Evolutionary conservation across 2,113 vertebrate species (phyloP).

Genomic region (Microtus oregoni): DNA sequence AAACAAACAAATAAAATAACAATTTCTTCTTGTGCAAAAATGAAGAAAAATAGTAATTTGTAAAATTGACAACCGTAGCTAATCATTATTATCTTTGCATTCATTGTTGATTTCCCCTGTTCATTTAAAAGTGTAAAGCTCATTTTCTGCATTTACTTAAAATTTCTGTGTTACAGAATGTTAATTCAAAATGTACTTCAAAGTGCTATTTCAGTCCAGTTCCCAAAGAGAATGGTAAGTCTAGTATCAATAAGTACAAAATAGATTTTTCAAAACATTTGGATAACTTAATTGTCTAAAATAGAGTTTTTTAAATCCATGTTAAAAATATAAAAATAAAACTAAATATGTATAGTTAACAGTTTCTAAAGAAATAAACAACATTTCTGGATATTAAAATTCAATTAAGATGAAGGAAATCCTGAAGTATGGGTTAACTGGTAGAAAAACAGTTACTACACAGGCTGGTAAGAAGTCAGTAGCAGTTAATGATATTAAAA

Average conservation of each 20-base stretch:
- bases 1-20: background rate
- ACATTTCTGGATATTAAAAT: background rate
- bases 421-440: background rate
- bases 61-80: background rate
- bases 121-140: background rate
- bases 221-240: background rate
- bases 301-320: background rate
- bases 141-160: background rate
- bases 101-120: background rate
- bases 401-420: background rate
- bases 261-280: background rate
- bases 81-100: background rate
- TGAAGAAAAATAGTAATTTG: background rate
- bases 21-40: background rate
- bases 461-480: background rate
- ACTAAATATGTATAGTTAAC: background rate
- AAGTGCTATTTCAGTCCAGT: background rate
- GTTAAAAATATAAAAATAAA: background rate
- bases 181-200: slow-evolving; percentile 14
- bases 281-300: background rate
- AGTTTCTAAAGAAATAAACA: background rate
- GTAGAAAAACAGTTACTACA: background rate
- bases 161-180: background rate
- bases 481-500: background rate
- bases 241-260: background rate